A percentile compares a stretch with the other conserved stretches of the same genome.
Conservation (phyloP, 2,113 vertebrate species). For the Lampris incognitus region DNA sequence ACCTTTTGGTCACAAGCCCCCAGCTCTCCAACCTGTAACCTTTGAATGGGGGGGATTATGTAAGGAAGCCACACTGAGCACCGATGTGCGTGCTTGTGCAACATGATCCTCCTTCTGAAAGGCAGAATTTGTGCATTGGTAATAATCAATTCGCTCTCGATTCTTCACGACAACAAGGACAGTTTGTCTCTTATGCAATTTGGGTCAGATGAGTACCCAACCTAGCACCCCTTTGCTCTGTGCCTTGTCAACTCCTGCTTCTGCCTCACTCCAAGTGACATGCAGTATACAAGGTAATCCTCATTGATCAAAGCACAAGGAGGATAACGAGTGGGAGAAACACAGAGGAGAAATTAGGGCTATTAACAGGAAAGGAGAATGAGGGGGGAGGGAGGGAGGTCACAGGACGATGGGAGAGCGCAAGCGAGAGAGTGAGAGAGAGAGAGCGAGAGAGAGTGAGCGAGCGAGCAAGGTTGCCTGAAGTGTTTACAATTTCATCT, state of each 20-base stretch:
- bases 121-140: conserved; percentile 14
- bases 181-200: conserved; percentile 28
- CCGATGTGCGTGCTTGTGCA: no score
- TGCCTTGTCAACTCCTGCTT: not conserved
- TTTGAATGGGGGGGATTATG: no score
- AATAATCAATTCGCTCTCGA: conserved; percentile 39
- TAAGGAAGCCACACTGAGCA: no score
- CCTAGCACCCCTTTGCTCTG: conserved; percentile 8
- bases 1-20: no score
- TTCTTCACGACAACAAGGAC: conserved; percentile 41
- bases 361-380: conserved; percentile 10
- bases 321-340: not conserved
- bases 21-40: no score
- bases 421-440: not conserved
- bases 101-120: not conserved
- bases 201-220: conserved; percentile 18
- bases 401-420: not conserved
- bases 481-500: no score
- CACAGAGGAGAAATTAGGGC: conserved; percentile 5
- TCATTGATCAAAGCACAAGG: conserved; percentile 53
- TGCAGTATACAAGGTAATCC: conserved; percentile 60
- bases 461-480: no score
- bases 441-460: not conserved
- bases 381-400: conserved; percentile 7
- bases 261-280: conserved; percentile 38